A percentile compares a stretch with the other conserved stretches of the same genome.
These are phyloP conservation scores for Crambe crambe DNA, from an alignment of 37 sponge, comb jelly and placozoan species.

Conservation along the genomic window DNA sequence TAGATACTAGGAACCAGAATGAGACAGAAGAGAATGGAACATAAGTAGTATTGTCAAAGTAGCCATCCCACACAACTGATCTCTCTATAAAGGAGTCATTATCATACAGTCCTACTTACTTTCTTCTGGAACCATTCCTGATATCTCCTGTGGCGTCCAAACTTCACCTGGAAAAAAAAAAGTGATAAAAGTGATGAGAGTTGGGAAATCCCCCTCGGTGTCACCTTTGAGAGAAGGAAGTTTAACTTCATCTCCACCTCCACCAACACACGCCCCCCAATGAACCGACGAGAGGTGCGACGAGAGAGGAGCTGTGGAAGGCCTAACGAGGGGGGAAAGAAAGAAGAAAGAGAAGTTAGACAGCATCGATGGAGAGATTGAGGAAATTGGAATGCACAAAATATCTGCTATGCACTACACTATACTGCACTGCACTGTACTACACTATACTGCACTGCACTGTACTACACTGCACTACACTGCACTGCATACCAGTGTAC, in stretches of 20 bases:
- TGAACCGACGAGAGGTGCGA: constrained; percentile 87
- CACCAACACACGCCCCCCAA: constrained; percentile 80
- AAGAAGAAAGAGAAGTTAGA: neutral
- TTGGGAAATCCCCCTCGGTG: neutral
- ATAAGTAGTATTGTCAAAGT: no score
- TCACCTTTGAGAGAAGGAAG: constrained; percentile 86
- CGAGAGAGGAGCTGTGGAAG: constrained; percentile 68
- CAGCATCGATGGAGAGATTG: neutral
- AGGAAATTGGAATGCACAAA: no score
- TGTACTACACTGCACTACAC: neutral
- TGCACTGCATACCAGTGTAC: constrained; percentile 67
- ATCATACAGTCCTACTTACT: constrained; percentile 23
- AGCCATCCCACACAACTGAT: no score
- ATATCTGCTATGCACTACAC: no score
- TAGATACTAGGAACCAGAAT: constrained; percentile 68
- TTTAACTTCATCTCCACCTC: constrained; percentile 94
- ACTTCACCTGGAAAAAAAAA: constrained; percentile 76
- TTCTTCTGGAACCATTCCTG: constrained; percentile 92
- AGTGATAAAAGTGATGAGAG: neutral
- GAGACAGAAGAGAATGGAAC: constrained; percentile 3
- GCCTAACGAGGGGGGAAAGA: constrained; percentile 39
- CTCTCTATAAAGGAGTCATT: neutral
- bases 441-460: no score
- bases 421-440: no score
- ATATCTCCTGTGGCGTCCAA: constrained; percentile 90